Conservation (phyloP, 2,888 invertebrate genomes). For the Conops quadrifasciatus region DNA sequence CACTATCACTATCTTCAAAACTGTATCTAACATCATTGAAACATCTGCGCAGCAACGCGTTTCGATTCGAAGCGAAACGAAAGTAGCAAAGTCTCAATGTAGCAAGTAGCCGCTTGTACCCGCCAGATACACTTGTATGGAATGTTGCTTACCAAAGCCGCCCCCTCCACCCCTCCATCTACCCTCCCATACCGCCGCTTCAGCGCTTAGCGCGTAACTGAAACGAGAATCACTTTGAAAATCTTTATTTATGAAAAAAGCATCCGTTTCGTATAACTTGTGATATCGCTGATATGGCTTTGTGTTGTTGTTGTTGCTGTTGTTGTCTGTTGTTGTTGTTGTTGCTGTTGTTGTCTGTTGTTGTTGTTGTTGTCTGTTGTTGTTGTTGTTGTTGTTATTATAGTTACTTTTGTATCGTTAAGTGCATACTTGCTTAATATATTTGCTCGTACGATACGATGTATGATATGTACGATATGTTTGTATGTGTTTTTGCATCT, state of each 20-base stretch:
- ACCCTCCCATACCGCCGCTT: neutral
- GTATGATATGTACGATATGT: too few species aligned
- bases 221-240: slow-evolving; percentile 2
- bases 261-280: slow-evolving; percentile 22
- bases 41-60: slow-evolving; percentile 18
- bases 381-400: slow-evolving; percentile 3
- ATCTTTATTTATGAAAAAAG: slow-evolving; percentile 20
- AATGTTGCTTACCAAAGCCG: too few species aligned
- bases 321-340: slow-evolving; percentile 18
- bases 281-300: slow-evolving; percentile 8
- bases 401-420: neutral
- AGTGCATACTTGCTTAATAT: too few species aligned
- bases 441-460: too few species aligned
- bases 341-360: neutral
- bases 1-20: slow-evolving; percentile 4
- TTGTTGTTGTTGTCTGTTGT: neutral
- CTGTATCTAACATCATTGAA: slow-evolving; percentile 14
- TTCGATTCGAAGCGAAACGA: slow-evolving; percentile 8
- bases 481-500: too few species aligned
- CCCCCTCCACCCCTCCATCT: too few species aligned
- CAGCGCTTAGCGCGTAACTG: neutral
- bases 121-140: slow-evolving; percentile 6
- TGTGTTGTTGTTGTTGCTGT: slow-evolving; percentile 6
- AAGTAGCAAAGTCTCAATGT: neutral
- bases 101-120: neutral